These are phyloP conservation scores for Sycon ciliatum DNA, from an alignment of 37 sponge, comb jelly and placozoan species.

Conservation along the genomic window DNA sequence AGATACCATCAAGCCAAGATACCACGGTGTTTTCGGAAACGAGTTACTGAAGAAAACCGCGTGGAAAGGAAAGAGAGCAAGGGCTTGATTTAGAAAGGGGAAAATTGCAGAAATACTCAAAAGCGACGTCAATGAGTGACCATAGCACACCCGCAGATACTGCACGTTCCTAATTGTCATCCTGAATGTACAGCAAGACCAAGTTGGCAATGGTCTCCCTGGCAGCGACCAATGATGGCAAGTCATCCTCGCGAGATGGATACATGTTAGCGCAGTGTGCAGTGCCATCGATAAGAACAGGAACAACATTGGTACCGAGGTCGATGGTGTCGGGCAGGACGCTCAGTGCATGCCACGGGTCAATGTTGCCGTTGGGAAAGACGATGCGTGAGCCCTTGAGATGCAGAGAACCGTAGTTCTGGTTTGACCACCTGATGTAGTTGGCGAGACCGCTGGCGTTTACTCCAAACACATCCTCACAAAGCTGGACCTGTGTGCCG, in stretches of 20 bases:
- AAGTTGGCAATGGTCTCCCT: too few species aligned
- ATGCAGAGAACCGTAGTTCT: slow-evolving; percentile 35
- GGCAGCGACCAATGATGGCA: too few species aligned
- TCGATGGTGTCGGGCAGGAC: slow-evolving; percentile 17
- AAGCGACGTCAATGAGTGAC: too few species aligned
- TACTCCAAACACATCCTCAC: slow-evolving; percentile 40
- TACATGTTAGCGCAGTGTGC: slow-evolving; percentile 97
- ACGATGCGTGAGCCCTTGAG: slow-evolving; percentile 59
- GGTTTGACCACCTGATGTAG: slow-evolving; percentile 45
- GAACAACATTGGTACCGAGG: not conserved
- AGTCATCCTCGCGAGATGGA: slow-evolving; percentile 49
- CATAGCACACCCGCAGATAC: too few species aligned
- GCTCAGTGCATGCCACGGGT: slow-evolving; percentile 82
- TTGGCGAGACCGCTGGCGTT: not conserved
- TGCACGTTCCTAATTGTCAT: too few species aligned
- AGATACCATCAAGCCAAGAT: too few species aligned
- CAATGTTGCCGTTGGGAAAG: slow-evolving; percentile 85
- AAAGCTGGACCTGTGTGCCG: slow-evolving; percentile 34
- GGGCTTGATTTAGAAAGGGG: too few species aligned
- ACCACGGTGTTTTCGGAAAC: too few species aligned
- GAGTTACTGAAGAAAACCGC: too few species aligned
- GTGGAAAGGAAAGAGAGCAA: too few species aligned
- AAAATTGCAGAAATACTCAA: too few species aligned
- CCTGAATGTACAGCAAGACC: too few species aligned
- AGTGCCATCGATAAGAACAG: slow-evolving; percentile 69